Conservation (phyloP, 2,888 invertebrate species). For the Agrotis puta region DNA sequence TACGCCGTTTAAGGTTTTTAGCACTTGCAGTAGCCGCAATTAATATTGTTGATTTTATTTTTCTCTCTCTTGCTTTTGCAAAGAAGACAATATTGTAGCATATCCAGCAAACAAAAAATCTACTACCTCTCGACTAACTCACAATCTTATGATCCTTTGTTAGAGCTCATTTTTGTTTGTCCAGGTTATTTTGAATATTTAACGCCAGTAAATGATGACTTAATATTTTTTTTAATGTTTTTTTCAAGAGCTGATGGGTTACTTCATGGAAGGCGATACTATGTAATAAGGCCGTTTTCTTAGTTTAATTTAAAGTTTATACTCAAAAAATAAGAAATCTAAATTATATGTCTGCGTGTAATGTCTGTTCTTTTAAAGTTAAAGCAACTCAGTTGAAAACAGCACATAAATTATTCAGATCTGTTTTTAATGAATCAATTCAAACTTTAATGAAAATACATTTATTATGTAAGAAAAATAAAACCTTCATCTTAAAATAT, state of each 20-base stretch:
- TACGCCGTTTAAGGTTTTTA: not conserved
- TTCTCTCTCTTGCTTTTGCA: too few relatives aligned
- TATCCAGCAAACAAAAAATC: too few relatives aligned
- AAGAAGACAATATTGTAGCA: too few relatives aligned
- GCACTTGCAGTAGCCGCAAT: too few relatives aligned
- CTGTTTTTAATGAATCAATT: conserved; percentile 25
- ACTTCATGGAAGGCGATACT: not conserved
- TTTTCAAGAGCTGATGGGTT: not conserved
- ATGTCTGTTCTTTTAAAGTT: not conserved
- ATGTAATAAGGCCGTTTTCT: not conserved
- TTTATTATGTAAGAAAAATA: conserved; percentile 2
- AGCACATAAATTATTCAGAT: conserved; percentile 18
- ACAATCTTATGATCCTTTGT: too few relatives aligned
- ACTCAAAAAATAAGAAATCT: too few relatives aligned
- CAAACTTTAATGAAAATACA: not conserved
- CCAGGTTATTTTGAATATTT: too few relatives aligned
- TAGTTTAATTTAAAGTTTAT: not conserved
- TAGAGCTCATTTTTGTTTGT: too few relatives aligned
- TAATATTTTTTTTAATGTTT: too few relatives aligned
- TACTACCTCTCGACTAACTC: too few relatives aligned
- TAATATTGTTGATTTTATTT: too few relatives aligned
- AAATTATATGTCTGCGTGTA: not conserved
- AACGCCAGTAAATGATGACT: too few relatives aligned
- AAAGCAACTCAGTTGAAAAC: not conserved
- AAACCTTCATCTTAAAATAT: conserved; percentile 3